Evolutionary conservation across 2,888 invertebrate species (phyloP).

Genomic region (Xestia sexstrigata): DNA sequence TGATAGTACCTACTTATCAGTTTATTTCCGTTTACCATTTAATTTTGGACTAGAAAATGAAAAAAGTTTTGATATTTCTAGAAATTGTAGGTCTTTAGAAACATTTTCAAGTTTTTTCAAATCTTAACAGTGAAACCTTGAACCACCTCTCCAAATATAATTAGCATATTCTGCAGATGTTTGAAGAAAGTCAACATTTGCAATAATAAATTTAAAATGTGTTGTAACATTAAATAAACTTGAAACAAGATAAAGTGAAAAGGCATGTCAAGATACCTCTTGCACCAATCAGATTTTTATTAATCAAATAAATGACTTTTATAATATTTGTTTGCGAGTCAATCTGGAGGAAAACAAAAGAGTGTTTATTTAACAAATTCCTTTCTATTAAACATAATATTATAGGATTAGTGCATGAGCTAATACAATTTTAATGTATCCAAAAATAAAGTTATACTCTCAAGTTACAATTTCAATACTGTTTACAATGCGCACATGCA

Average conservation of each 20-base stretch:
- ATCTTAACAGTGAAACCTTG: background rate
- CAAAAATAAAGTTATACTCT: conserved; percentile 30
- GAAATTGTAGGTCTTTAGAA: background rate
- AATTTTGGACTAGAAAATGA: background rate
- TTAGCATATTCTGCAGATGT: conserved; percentile 2
- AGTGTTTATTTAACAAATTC: background rate
- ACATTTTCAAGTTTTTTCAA: background rate
- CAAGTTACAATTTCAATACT: conserved; percentile 24
- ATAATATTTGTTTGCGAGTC: background rate
- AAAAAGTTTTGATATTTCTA: background rate
- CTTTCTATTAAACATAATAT: background rate
- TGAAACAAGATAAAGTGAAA: background rate
- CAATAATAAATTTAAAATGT: conserved; percentile 10
- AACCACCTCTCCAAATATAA: conserved; percentile 3
- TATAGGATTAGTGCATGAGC: conserved; percentile 1
- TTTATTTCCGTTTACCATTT: background rate
- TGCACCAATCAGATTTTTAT: background rate
- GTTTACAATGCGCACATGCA: conserved; percentile 15
- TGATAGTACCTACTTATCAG: background rate
- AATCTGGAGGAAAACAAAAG: background rate
- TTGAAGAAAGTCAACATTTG: conserved; percentile 12
- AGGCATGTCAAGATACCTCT: background rate
- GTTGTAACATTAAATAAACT: background rate
- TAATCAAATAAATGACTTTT: background rate
- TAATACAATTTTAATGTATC: conserved; percentile 4